Percentiles rank a stretch among this genome's conserved stretches.
Evolutionary conservation across 2,113 vertebrate species (phyloP).

Genomic region (Butorides virescens): DNA sequence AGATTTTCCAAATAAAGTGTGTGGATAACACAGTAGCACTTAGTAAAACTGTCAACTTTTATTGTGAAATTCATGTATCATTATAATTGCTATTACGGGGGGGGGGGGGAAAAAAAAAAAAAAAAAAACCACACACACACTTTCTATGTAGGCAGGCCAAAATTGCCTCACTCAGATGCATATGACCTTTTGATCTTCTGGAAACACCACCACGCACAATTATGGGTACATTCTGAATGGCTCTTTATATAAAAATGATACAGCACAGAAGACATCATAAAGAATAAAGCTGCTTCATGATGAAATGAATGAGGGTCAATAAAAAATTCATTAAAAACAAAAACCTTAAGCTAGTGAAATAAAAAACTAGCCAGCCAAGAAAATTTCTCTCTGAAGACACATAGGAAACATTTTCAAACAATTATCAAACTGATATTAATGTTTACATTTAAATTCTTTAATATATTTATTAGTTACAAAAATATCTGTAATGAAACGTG

Average conservation of each 20-base stretch:
- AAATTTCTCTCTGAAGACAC: background rate
- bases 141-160: background rate
- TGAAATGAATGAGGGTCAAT: background rate
- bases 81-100: background rate
- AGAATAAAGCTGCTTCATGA: background rate
- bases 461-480: background rate
- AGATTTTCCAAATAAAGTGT: background rate
- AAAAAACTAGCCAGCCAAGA: background rate
- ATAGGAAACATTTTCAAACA: background rate
- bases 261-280: background rate
- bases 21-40: background rate
- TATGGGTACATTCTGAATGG: background rate
- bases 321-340: background rate
- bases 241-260: background rate
- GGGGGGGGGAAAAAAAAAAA: too few species aligned
- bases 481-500: background rate
- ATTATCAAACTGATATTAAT: background rate
- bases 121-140: too few species aligned
- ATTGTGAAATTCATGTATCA: background rate
- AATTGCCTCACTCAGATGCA: background rate
- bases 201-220: background rate
- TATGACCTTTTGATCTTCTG: background rate
- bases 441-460: background rate
- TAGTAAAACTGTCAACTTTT: background rate
- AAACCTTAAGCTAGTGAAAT: background rate